Conservation (phyloP, 2,888 invertebrate genomes). For the Cetonia aurata region DNA sequence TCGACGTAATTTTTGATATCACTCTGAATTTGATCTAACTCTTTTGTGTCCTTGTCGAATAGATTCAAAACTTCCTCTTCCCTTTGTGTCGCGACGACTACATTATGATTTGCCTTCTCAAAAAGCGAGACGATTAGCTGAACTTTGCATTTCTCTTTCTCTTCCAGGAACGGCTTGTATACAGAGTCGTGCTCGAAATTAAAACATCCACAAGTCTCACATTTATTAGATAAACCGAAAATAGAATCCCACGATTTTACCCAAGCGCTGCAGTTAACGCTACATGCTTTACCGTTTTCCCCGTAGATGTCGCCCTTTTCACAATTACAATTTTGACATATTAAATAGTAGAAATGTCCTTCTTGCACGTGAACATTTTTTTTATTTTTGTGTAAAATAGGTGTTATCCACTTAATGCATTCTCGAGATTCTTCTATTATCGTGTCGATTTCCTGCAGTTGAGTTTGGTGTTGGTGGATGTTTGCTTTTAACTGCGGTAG, state of each 20-base stretch:
- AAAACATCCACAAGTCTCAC: slow-evolving; percentile 1
- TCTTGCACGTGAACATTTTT: background rate
- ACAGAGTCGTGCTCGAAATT: background rate
- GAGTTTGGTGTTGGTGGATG: background rate
- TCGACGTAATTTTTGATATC: background rate
- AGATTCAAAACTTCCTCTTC: background rate
- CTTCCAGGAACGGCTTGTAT: background rate
- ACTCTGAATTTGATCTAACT: background rate
- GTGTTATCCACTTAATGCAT: background rate
- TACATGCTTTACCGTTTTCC: slow-evolving; percentile 8
- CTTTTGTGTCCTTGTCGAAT: background rate
- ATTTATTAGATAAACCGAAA: background rate
- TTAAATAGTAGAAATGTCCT: background rate
- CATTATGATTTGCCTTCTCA: too few species aligned
- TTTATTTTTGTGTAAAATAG: background rate
- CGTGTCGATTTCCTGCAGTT: background rate
- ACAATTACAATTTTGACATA: background rate
- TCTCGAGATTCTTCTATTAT: background rate
- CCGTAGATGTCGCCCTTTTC: background rate
- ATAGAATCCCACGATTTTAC: background rate
- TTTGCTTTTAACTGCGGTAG: background rate
- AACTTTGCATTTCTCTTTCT: background rate
- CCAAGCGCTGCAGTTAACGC: slow-evolving; percentile 4
- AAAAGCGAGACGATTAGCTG: background rate
- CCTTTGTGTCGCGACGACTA: background rate